A percentile compares a stretch with the other conserved stretches of the same genome.
Conservation (phyloP, 2,888 invertebrate genomes). For the Trissoscelio sp. region DNA sequence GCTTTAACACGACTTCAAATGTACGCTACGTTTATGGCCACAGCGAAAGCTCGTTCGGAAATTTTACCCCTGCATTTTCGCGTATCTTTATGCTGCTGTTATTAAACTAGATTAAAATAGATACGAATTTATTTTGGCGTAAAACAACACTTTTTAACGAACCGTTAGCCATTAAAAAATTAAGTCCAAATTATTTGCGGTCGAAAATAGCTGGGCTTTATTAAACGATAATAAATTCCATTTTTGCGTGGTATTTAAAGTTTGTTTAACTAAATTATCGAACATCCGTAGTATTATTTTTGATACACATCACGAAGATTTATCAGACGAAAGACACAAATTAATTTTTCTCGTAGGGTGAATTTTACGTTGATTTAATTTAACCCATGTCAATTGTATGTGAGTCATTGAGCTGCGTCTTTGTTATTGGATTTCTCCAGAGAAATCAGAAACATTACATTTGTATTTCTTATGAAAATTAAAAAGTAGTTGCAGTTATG, state of each 20-base stretch:
- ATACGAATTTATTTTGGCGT: neutral
- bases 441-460: slow-evolving; percentile 32
- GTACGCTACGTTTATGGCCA: slow-evolving; percentile 35
- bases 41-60: slow-evolving; percentile 27
- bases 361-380: slow-evolving; percentile 17
- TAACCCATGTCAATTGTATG: slow-evolving; percentile 13
- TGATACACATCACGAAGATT: neutral
- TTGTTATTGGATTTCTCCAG: slow-evolving; percentile 17
- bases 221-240: slow-evolving; percentile 3
- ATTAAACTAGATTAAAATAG: slow-evolving; percentile 34
- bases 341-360: slow-evolving; percentile 8
- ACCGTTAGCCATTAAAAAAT: slow-evolving; percentile 18
- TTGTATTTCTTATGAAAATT: slow-evolving; percentile 21
- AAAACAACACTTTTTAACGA: slow-evolving; percentile 18
- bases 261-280: slow-evolving; percentile 18
- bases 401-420: neutral
- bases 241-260: neutral
- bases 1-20: slow-evolving; percentile 8
- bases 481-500: neutral
- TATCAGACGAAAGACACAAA: neutral
- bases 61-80: slow-evolving; percentile 17
- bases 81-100: slow-evolving; percentile 27
- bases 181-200: slow-evolving; percentile 11
- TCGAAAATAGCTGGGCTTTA: neutral
- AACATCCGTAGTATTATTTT: neutral